Base-by-base conservation (phyloP, 1,140 invertebrate species). In the Lordiphosa stackelbergi region DNA sequence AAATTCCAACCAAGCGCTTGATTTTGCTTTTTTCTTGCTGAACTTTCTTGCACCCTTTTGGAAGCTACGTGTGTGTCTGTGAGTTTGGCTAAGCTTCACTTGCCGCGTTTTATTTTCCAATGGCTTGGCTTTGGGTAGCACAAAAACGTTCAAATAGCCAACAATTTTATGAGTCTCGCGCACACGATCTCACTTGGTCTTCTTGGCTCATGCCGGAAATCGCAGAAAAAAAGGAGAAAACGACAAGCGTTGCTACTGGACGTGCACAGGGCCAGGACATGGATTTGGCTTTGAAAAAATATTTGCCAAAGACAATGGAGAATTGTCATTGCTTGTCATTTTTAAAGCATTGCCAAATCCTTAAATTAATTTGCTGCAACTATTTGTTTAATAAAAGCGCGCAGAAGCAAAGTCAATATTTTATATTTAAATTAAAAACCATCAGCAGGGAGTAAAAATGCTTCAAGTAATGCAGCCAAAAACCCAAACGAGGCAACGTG, bases 101-200 rank as follows among this genome's bases (percentile, higher is more conserved):
- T 49, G 58, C 42, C 46, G 63, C 71, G 75, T 83, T 81, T 81
- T 83, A 81, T 83, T 79, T 79, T 81, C 81, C 77, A 83, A 77
- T 77, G 75, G 45, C 55, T 57, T 68, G 69, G 62, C 74, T 79
- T 73, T 66, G 60, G 68, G 41, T 59, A 65, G 62, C 72, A 70
- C 69, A 85, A 77, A 79, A 81, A 77, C 69, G 81, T 77, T 85
- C 62, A 61, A 70, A 81, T 85, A 69, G 72, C 75, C 75, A 75
- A 73, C 69, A 70, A 85, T 85, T 85, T 85, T 85, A 85, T 81
- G 81, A 85, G 75, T 56, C 69, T 64, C 49, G 53, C 62, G 62
- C 77, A 72, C 36, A 57, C 52, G 55, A 55, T 66, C 60, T 60
- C 53, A 64, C 75, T 68, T 71, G 54, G 22, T 24, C 22, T 24